Conservation (phyloP, 2,888 invertebrate species). For the Epirrita christyi region DNA sequence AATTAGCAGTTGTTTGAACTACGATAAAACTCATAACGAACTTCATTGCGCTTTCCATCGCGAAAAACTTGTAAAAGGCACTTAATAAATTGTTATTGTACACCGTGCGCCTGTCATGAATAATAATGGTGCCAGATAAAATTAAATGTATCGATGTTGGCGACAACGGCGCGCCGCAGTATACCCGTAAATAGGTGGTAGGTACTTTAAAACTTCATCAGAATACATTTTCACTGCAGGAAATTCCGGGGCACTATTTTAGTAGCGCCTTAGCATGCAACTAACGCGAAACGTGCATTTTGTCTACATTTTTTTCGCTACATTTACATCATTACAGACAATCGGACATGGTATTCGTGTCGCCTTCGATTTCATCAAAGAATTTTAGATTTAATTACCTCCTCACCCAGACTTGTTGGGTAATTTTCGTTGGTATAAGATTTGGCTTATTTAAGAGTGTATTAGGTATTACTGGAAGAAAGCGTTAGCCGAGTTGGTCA, state of each 20-base stretch:
- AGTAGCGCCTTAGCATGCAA: constrained; percentile 14
- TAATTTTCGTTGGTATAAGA: no score
- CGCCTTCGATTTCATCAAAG: neutral
- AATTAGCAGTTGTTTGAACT: constrained; percentile 23
- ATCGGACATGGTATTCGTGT: neutral
- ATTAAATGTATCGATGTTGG: constrained; percentile 24
- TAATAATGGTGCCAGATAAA: constrained; percentile 29
- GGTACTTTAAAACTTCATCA: constrained; percentile 21
- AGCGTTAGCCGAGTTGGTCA: no score
- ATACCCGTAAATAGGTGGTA: constrained; percentile 2
- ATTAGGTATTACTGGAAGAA: no score
- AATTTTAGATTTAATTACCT: no score
- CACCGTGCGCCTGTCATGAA: constrained; percentile 28
- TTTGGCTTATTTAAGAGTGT: no score
- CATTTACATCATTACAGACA: no score
- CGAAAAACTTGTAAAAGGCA: constrained; percentile 19
- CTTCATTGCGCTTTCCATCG: constrained; percentile 16
- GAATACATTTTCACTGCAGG: constrained; percentile 12
- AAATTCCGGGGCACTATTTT: constrained; percentile 23
- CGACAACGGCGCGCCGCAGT: constrained; percentile 11
- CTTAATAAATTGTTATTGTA: constrained; percentile 30
- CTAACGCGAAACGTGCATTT: constrained; percentile 19
- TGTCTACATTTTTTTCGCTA: neutral
- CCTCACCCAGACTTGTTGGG: no score
- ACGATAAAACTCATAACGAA: no score